Conservation (phyloP, 2,113 vertebrate species). For the Lagopus leucura region DNA sequence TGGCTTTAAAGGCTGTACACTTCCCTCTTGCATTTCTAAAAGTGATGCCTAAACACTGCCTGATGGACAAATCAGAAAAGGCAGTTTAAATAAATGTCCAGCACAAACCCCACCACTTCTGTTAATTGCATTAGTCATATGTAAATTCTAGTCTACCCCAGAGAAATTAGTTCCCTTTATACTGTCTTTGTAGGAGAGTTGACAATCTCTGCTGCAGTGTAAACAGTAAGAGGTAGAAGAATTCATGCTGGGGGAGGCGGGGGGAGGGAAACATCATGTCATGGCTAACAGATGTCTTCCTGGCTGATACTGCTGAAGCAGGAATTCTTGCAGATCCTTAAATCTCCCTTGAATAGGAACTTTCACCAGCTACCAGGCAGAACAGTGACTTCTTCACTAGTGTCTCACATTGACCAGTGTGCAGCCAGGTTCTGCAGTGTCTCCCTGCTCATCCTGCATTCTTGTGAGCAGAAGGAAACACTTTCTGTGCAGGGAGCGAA, state of each 20-base stretch:
- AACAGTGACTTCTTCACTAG: background rate
- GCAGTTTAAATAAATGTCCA: background rate
- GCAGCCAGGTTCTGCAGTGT: background rate
- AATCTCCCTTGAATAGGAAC: slow-evolving; percentile 2
- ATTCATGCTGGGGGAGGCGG: background rate
- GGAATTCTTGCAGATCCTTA: slow-evolving; percentile 33
- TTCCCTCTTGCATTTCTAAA: background rate
- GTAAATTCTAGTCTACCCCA: background rate
- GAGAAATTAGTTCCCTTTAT: background rate
- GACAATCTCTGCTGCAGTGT: background rate
- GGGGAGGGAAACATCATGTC: slow-evolving; percentile 48
- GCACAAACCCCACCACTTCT: background rate
- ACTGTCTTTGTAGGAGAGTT: background rate
- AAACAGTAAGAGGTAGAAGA: slow-evolving; percentile 42
- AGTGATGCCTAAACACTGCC: background rate
- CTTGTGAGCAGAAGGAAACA: background rate
- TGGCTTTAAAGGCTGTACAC: background rate
- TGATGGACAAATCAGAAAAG: background rate
- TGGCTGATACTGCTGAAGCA: slow-evolving; percentile 47
- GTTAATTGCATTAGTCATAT: background rate
- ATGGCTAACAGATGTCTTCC: slow-evolving; percentile 66
- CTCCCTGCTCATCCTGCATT: background rate
- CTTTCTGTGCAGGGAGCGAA: background rate
- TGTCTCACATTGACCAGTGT: background rate
- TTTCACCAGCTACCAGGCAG: background rate